Percentiles rank a stretch among this genome's conserved stretches.
Conservation (phyloP, 2,113 vertebrate species). For the Pelodiscus sinensis region DNA sequence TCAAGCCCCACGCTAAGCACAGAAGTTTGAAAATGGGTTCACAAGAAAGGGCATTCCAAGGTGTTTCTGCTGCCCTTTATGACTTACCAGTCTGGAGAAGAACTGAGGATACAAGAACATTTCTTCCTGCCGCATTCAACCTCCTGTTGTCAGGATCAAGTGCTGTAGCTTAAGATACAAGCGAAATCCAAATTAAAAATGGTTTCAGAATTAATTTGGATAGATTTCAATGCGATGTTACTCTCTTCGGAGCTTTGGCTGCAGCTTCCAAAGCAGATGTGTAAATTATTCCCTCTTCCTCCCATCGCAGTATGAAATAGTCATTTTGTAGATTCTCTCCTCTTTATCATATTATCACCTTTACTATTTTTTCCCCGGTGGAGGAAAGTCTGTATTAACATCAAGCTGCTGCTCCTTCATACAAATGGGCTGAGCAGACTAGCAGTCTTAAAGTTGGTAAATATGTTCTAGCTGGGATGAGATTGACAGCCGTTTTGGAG, state of each 20-base stretch:
- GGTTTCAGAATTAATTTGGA: conserved; percentile 30
- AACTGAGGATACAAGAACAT: conserved; percentile 58
- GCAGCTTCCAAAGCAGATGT: conserved; percentile 44
- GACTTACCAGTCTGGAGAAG: conserved; percentile 55
- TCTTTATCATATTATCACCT: conserved; percentile 35
- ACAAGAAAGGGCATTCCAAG: conserved; percentile 48
- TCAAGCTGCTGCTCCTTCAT: conserved; percentile 1
- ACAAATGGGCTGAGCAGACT: conserved; percentile 22
- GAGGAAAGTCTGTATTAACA: conserved; percentile 25
- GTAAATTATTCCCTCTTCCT: conserved; percentile 60
- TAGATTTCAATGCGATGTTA: conserved; percentile 24
- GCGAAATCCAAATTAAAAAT: conserved; percentile 56
- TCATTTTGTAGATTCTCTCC: conserved; percentile 23
- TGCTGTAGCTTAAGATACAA: conserved; percentile 47
- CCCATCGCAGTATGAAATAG: not conserved
- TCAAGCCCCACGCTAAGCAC: not conserved
- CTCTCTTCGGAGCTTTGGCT: conserved; percentile 2
- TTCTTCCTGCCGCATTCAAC: conserved; percentile 60
- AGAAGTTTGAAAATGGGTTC: conserved; percentile 56
- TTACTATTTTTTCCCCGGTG: not conserved
- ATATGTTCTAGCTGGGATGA: not conserved
- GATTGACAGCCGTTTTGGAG: conserved; percentile 12
- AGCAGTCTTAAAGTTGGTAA: not conserved
- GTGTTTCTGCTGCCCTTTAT: conserved; percentile 44
- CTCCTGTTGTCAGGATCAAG: conserved; percentile 60